Conservation (phyloP, 2,113 vertebrate species). For the Gnathochromis pfefferi region DNA sequence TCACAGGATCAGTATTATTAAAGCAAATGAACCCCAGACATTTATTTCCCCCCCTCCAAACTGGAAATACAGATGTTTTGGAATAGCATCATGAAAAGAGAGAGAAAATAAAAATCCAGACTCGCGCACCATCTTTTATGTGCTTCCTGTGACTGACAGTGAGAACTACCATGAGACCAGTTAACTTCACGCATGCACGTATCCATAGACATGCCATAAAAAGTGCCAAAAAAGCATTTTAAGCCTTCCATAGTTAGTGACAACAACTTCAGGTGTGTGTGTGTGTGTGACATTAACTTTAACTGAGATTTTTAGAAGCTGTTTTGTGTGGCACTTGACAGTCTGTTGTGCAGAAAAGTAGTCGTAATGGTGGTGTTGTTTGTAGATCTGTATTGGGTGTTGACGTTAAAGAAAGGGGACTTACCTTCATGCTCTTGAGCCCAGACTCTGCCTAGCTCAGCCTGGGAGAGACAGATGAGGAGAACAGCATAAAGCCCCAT, state of each 20-base stretch:
- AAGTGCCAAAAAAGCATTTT: neutral
- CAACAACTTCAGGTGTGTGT: neutral
- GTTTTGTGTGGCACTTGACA: neutral
- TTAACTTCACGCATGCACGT: neutral
- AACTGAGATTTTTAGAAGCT: neutral
- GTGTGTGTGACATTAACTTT: neutral
- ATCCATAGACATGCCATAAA: neutral
- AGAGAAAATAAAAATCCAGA: slow-evolving; percentile 3
- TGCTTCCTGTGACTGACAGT: slow-evolving; percentile 30
- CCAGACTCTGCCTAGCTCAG: slow-evolving; percentile 69
- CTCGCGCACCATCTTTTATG: neutral
- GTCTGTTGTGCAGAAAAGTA: neutral
- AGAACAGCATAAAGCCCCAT: slow-evolving; percentile 72
- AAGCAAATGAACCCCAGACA: neutral
- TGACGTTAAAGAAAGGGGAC: neutral
- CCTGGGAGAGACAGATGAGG: slow-evolving; percentile 74
- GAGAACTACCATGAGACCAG: slow-evolving; percentile 8
- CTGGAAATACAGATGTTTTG: neutral
- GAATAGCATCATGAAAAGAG: neutral
- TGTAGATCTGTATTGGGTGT: neutral
- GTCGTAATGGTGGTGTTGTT: neutral
- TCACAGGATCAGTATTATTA: neutral
- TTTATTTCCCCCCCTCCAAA: neutral
- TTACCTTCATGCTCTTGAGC: slow-evolving; percentile 68
- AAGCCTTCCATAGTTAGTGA: neutral